Percentiles rank a stretch among this genome's conserved stretches.
phyloP scores from a whole-genome alignment of 2,113 vertebrate genomes.

The Macaca mulatta region DNA sequence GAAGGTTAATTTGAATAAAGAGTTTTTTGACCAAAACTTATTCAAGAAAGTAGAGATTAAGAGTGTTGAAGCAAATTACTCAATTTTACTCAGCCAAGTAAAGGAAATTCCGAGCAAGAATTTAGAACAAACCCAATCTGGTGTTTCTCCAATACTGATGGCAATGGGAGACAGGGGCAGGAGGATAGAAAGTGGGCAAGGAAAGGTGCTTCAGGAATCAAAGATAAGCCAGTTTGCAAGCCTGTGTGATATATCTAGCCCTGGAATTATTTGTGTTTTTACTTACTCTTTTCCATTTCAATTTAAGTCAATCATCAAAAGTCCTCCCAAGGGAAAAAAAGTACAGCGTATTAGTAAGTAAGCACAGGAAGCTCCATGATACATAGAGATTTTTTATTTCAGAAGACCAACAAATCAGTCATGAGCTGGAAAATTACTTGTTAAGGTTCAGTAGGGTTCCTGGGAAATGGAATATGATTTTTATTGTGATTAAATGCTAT shows the following conservation, averaged over 20 bases:
- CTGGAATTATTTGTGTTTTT: neutral
- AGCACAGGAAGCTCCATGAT: neutral
- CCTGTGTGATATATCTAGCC: neutral
- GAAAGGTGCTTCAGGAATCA: too few species aligned
- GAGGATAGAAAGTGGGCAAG: too few species aligned
- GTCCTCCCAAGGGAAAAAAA: neutral
- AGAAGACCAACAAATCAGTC: neutral
- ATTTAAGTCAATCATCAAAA: neutral
- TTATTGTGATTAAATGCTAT: neutral
- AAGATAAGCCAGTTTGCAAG: neutral
- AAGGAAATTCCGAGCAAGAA: neutral
- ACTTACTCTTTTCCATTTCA: neutral
- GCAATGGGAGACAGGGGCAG: neutral
- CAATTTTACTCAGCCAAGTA: neutral
- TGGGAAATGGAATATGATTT: neutral
- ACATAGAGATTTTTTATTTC: neutral
- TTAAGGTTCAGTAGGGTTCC: neutral
- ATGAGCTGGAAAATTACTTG: neutral
- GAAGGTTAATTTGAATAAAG: neutral
- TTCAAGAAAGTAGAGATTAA: neutral
- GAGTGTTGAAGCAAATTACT: neutral
- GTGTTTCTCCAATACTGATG: neutral
- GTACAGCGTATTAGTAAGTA: neutral
- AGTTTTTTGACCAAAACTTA: neutral
- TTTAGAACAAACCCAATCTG: neutral